Evolutionary conservation across 1,140 invertebrate species (phyloP).

Genomic region (Copidosoma floridanum): DNA sequence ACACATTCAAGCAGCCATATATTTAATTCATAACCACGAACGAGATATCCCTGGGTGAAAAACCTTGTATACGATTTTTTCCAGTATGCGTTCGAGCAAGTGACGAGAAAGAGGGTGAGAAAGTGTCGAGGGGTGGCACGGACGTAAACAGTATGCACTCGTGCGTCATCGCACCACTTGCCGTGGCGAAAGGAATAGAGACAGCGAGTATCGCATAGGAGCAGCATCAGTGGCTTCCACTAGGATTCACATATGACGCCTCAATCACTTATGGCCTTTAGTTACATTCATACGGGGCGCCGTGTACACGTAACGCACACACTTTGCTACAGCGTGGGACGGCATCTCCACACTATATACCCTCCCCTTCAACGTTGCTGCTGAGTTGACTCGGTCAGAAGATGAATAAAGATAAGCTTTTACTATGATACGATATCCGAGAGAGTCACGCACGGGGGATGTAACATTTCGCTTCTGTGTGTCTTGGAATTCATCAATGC

Average conservation of each 20-base stretch:
- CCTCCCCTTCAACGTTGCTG: neutral
- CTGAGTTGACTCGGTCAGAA: conserved; percentile 18
- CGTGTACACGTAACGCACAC: too few species aligned
- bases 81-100: conserved; percentile 4
- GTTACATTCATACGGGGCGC: conserved; percentile 40
- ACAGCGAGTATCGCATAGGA: conserved; percentile 7
- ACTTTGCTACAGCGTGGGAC: too few species aligned
- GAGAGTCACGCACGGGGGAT: too few species aligned
- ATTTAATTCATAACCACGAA: neutral
- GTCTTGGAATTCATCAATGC: conserved; percentile 22
- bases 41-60: neutral
- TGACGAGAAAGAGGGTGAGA: neutral
- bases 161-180: conserved; percentile 49
- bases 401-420: conserved; percentile 31
- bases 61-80: too few species aligned
- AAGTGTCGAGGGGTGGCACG: too few species aligned
- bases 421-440: conserved; percentile 20
- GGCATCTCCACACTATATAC: too few species aligned
- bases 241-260: conserved; percentile 51
- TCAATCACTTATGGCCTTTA: conserved; percentile 49
- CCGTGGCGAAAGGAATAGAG: neutral
- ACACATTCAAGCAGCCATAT: too few species aligned
- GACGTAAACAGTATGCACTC: conserved; percentile 33
- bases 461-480: neutral
- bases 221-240: conserved; percentile 33